Base-by-base conservation (phyloP, 2,113 vertebrate species). In the Mus pahari region DNA sequence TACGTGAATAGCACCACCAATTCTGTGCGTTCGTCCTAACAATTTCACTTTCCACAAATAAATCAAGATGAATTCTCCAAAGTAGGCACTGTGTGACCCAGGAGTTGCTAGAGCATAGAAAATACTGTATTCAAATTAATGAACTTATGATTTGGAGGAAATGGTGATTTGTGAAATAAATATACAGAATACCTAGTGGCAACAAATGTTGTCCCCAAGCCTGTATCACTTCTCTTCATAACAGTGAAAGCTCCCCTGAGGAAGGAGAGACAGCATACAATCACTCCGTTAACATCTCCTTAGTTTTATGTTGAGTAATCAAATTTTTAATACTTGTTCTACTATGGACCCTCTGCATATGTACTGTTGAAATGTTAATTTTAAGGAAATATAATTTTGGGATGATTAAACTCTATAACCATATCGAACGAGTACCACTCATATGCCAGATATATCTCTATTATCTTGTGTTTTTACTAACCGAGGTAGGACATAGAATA, bases 301-400 rank as follows among this genome's bases (percentile, higher is more conserved):
- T 11, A 73, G 62, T 74, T 94, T 95, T 90, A 31, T 96, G 19
- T 90, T 60, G 92, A 86, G 53, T 31, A 83, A 94, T 31, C 24
- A 86, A 91, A 94, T 62, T 92, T 92, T 81, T 78, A 89, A 66
- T 73, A 83, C 14, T 3, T 83, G 12, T 83, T 77, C 2, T 78
- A 10, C n/a, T 36, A 55, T 42, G 0, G 39, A 39, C 31, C 13
- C 58, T 89, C 86, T 90, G 12, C 64, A 55, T 79, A 48, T 48
- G 19, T 39, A 31, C 75, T 58, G 19, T 77, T 84, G 22, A 28
- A 78, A 62, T 68, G 20, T 42, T 89, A 58, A 39, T 39, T 17
- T n/a, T 86, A 81, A 89, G 74, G 39, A 60, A 92, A 62, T 71
- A 22, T 2, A 1, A 3, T 58, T 68, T 33, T 74, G 70, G 7